These are phyloP conservation scores for Hemicordylus capensis DNA, from an alignment of 2,113 vertebrate genomes.

Conservation along the genomic window DNA sequence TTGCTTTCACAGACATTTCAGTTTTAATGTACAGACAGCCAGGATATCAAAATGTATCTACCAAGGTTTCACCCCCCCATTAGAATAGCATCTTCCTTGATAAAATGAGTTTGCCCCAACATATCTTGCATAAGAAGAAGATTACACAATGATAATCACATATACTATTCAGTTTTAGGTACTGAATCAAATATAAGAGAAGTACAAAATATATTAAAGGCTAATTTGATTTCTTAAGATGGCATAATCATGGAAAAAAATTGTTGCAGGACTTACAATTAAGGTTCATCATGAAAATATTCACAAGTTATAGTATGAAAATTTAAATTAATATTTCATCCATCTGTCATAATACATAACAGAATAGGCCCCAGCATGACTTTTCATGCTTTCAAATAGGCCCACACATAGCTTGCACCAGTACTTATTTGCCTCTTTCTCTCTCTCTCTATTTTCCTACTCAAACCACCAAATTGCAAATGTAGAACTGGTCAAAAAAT, in stretches of 20 bases:
- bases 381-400: neutral
- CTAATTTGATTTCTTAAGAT: conserved; percentile 10
- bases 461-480: conserved; percentile 69
- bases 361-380: neutral
- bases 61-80: neutral
- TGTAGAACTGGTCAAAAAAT: conserved; percentile 67
- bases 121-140: conserved; percentile 3
- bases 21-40: neutral
- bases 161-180: neutral
- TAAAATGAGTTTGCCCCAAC: neutral
- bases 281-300: conserved; percentile 18
- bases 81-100: neutral
- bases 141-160: neutral
- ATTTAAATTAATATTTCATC: neutral
- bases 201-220: neutral
- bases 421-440: conserved; percentile 10
- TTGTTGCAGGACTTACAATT: neutral
- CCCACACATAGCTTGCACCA: neutral
- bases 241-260: neutral
- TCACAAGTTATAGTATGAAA: neutral
- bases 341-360: neutral
- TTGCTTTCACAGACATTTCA: neutral
- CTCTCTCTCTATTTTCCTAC: conserved; percentile 41
- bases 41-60: neutral
- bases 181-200: neutral